These are phyloP conservation scores for Matsumurasca onukii DNA, from an alignment of 1,140 invertebrate species.

Conservation along the genomic window DNA sequence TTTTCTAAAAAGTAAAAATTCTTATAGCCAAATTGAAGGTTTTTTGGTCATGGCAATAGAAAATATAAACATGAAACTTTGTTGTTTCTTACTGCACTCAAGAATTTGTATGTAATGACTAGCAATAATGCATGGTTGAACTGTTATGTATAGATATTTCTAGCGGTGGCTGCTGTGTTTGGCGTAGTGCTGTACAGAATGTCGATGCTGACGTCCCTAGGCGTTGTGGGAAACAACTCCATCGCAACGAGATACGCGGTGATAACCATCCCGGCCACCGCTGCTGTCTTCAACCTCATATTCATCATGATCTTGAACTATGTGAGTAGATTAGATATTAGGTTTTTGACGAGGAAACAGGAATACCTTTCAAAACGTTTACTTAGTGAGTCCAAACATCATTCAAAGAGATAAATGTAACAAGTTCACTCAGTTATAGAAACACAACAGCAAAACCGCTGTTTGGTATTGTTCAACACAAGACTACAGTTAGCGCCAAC, in stretches of 20 bases:
- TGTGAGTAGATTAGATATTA: conserved; percentile 58
- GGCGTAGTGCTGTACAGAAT: conserved; percentile 92
- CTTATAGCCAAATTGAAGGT: too few relatives aligned
- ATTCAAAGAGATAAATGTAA: neutral
- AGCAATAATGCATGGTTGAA: too few relatives aligned
- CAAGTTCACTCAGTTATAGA: neutral
- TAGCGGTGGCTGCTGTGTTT: conserved; percentile 84
- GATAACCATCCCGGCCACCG: conserved; percentile 79
- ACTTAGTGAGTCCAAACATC: neutral
- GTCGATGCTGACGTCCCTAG: conserved; percentile 74
- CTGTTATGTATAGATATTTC: conserved; percentile 62
- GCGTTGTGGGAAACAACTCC: conserved; percentile 53
- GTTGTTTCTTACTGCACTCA: too few relatives aligned
- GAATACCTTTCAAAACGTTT: conserved; percentile 17
- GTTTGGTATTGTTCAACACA: too few relatives aligned
- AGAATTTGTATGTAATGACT: too few relatives aligned
- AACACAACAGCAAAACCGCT: too few relatives aligned
- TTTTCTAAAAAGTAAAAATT: too few relatives aligned
- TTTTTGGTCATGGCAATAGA: too few relatives aligned
- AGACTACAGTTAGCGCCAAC: too few relatives aligned
- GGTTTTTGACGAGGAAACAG: too few relatives aligned
- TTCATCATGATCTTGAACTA: conserved; percentile 87
- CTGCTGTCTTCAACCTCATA: conserved; percentile 82
- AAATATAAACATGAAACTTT: too few relatives aligned
- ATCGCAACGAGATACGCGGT: conserved; percentile 72